These are phyloP conservation scores for Phyllostomus discolor DNA, from an alignment of 2,113 vertebrate species.

Conservation along the genomic window DNA sequence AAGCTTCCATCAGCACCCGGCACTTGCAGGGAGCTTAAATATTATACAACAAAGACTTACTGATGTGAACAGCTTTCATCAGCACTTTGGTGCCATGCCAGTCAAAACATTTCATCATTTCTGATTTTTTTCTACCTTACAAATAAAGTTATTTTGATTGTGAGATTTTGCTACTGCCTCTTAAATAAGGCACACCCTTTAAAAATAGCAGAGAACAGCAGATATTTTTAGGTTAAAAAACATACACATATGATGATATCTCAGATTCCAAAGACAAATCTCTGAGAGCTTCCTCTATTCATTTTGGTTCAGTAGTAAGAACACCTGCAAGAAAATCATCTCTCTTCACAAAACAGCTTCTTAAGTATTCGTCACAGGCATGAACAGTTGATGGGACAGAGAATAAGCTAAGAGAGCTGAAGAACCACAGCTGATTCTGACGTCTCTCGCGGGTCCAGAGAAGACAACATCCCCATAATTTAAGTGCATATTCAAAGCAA, in stretches of 20 bases:
- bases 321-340: neutral
- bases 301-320: neutral
- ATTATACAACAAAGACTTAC: neutral
- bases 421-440: neutral
- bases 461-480: neutral
- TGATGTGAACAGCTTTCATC: neutral
- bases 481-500: neutral
- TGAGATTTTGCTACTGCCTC: constrained; percentile 38
- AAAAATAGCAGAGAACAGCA: constrained; percentile 31
- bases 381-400: neutral
- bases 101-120: constrained; percentile 43
- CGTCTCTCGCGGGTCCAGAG: neutral
- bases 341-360: neutral
- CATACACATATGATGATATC: neutral
- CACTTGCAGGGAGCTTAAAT: neutral
- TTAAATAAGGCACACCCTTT: constrained; percentile 9
- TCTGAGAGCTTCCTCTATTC: neutral
- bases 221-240: constrained; percentile 46
- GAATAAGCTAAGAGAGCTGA: neutral
- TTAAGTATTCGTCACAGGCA: neutral
- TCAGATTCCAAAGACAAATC: neutral
- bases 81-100: rapidly evolving
- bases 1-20: neutral
- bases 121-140: constrained; percentile 19
- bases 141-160: constrained; percentile 43